Evolutionary conservation across 2,888 invertebrate genomes (phyloP).

Genomic region (Cephus pygmeus): DNA sequence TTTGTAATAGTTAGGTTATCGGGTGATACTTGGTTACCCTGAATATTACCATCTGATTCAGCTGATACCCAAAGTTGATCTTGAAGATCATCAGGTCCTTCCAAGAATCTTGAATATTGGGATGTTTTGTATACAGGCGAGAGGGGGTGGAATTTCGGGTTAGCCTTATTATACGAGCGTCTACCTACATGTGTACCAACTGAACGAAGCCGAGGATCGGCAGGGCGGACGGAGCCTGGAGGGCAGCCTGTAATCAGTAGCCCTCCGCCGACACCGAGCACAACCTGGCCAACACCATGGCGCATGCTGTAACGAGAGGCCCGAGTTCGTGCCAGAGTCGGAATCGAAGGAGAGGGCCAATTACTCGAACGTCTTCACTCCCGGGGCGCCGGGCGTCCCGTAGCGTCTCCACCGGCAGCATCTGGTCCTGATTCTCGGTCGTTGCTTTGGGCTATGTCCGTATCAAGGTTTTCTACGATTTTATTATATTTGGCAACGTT

Average conservation of each 20-base stretch:
- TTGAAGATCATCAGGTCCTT: slow-evolving; percentile 6
- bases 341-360: slow-evolving; percentile 53
- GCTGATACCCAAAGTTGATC: background rate
- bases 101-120: slow-evolving; percentile 1
- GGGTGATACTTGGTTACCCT: background rate
- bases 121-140: slow-evolving; percentile 6
- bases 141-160: slow-evolving; percentile 13
- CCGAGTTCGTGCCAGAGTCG: slow-evolving; percentile 35
- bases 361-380: slow-evolving; percentile 59
- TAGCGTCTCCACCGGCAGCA: slow-evolving; percentile 24
- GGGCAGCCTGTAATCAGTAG: slow-evolving; percentile 52
- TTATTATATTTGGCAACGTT: background rate
- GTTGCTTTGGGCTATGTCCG: background rate
- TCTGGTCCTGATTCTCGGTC: slow-evolving; percentile 20
- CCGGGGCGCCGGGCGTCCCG: slow-evolving; percentile 52
- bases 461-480: background rate
- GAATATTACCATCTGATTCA: background rate
- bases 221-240: slow-evolving; percentile 23
- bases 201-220: background rate
- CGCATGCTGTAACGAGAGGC: slow-evolving; percentile 31
- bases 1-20: background rate
- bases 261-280: slow-evolving; percentile 46
- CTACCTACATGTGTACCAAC: background rate
- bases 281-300: slow-evolving; percentile 14
- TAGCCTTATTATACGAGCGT: slow-evolving; percentile 42